phyloP scores from a whole-genome alignment of 2,888 invertebrate species.

The Atherix ibis region DNA sequence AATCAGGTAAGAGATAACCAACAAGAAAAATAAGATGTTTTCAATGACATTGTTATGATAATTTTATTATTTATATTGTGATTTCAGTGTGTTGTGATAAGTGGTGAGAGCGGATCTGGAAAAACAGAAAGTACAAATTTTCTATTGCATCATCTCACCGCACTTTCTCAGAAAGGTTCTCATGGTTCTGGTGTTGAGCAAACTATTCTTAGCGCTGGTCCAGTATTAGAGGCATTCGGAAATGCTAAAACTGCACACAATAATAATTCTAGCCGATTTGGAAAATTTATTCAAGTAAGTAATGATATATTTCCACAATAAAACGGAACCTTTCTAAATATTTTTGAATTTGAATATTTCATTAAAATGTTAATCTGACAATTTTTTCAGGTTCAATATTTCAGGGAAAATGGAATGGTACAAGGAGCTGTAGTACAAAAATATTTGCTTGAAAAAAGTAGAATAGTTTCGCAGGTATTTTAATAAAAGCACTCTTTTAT shows the following conservation, averaged over 20 bases:
- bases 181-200: conserved; percentile 94
- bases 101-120: conserved; percentile 89
- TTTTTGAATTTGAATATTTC: neutral
- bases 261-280: conserved; percentile 93
- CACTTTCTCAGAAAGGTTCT: conserved; percentile 84
- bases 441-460: conserved; percentile 86
- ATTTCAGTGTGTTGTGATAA: conserved; percentile 72
- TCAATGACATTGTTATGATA: neutral
- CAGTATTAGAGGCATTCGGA: conserved; percentile 95
- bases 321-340: neutral
- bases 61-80: conserved; percentile 1
- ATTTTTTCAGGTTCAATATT: conserved; percentile 52
- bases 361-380: neutral
- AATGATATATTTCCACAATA: neutral
- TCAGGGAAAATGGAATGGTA: conserved; percentile 96
- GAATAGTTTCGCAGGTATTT: conserved; percentile 64
- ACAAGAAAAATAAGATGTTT: neutral
- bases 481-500: neutral
- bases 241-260: conserved; percentile 97
- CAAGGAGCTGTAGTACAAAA: conserved; percentile 95
- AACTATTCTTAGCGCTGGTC: conserved; percentile 88
- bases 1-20: conserved; percentile 36
- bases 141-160: conserved; percentile 84
- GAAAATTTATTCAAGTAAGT: conserved; percentile 77
- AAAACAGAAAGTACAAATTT: conserved; percentile 96